Conservation (phyloP, 1,140 invertebrate genomes). For the Drosophila aff. region DNA sequence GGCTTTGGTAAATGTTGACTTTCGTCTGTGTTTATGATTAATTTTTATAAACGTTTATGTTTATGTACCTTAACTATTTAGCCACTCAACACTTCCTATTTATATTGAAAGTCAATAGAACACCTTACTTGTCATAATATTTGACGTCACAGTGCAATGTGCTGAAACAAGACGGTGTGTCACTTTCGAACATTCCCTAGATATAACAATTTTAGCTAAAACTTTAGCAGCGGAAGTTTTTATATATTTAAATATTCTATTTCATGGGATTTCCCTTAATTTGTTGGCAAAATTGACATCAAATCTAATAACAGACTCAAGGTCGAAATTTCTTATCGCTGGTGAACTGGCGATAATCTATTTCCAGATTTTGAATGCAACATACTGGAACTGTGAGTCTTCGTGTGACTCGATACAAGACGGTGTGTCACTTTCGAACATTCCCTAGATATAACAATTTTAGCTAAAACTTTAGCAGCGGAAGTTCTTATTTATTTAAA, state of each 20-base stretch:
- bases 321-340: no score
- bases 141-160: slow-evolving; percentile 28
- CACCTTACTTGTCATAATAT: neutral
- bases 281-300: no score
- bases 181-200: neutral
- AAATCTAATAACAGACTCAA: no score
- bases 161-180: slow-evolving; percentile 1
- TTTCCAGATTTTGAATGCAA: no score
- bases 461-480: neutral
- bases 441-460: neutral
- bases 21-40: neutral
- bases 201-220: neutral
- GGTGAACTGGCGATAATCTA: no score
- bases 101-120: neutral
- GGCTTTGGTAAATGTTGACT: neutral
- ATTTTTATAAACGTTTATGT: neutral
- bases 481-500: neutral
- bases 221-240: neutral
- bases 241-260: neutral
- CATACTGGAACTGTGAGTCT: no score
- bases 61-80: neutral
- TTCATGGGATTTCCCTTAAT: neutral
- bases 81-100: neutral
- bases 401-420: neutral
- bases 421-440: neutral